Evolutionary conservation across 2,113 vertebrate genomes (phyloP), one percentile per base, ranked within the genome.

Genomic region (Ptilorrhoa leucosticta): DNA sequence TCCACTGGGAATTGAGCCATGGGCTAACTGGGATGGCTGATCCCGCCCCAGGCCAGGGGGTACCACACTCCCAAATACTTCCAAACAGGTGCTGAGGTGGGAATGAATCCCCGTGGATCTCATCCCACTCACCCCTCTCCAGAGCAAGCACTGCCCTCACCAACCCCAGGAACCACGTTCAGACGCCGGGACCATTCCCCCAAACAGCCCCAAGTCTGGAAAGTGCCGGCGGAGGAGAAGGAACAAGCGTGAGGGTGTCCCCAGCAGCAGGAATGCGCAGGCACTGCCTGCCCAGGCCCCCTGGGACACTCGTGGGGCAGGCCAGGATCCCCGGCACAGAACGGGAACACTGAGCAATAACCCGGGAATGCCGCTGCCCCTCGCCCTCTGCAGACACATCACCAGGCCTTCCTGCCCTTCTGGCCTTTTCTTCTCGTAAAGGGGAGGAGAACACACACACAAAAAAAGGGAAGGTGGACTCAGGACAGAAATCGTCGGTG

Each of bases 211-310:
- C 6, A 1, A 20, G 33, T 11, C 54, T 19, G 33, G 27, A n/a
- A 51, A 42, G 30, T 2, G 4, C 17, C 8, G 0, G n/a, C 2
- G 8, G 27, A 24, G 60, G 22, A 16, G 1, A 15, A 61, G 11
- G 48, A 60, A 16, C 0, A 26, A 8, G 39, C 4, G 0, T 0
- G 1, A 19, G 15, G 6, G 20, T 11, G 65, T 37, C n/a, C 64
- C 15, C 28, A 56, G n/a, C 45, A 75, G 68, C 54, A 42, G 81
- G 60, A 33, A 17, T 1, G 10, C 1, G 22, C 40, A 37, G 51
- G 66, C 54, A 15, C 45, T 5, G 15, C n/a, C 8, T 13, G 15
- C 47, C 42, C 44, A 0, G 4, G 15, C 13, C 22, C 1, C 35
- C 20, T 0, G 2, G 69, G 48, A n/a, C 33, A 0, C 2, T 7